Conservation (phyloP, 1,140 invertebrate species). For the Ceratina australensis region DNA sequence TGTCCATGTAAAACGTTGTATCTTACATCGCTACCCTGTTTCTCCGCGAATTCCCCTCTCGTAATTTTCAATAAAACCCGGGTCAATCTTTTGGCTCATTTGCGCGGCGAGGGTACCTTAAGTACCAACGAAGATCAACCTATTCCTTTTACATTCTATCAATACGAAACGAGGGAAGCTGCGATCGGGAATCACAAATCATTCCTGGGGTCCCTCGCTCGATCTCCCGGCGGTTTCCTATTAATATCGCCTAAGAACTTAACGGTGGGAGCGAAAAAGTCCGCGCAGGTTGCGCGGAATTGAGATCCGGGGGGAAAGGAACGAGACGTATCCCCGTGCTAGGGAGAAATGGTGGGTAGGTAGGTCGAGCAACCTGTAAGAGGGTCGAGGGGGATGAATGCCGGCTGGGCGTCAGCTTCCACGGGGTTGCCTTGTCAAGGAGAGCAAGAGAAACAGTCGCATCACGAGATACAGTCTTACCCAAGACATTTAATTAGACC, state of each 20-base stretch:
- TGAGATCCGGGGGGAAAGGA: conserved; percentile 57
- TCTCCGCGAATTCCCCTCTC: not conserved
- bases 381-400: conserved; percentile 52
- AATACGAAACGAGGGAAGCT: too few species aligned
- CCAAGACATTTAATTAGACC: too few species aligned
- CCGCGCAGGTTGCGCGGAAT: conserved; percentile 57
- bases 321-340: conserved; percentile 55
- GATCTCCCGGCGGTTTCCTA: conserved; percentile 42
- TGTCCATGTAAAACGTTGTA: conserved; percentile 41
- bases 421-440: conserved; percentile 45
- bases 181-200: conserved; percentile 25
- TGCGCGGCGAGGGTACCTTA: not conserved
- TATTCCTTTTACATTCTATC: not conserved
- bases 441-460: not conserved
- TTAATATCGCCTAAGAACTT: conserved; percentile 58
- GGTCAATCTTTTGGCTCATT: conserved; percentile 6
- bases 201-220: not conserved
- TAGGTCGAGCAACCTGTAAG: conserved; percentile 47
- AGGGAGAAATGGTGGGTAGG: conserved; percentile 29
- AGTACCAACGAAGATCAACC: not conserved
- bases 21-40: not conserved
- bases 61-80: not conserved
- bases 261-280: conserved; percentile 65
- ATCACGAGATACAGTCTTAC: too few species aligned
- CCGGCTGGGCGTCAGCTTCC: conserved; percentile 63